phyloP scores from a whole-genome alignment of 2,888 invertebrate species.

The Metellina segmentata region DNA sequence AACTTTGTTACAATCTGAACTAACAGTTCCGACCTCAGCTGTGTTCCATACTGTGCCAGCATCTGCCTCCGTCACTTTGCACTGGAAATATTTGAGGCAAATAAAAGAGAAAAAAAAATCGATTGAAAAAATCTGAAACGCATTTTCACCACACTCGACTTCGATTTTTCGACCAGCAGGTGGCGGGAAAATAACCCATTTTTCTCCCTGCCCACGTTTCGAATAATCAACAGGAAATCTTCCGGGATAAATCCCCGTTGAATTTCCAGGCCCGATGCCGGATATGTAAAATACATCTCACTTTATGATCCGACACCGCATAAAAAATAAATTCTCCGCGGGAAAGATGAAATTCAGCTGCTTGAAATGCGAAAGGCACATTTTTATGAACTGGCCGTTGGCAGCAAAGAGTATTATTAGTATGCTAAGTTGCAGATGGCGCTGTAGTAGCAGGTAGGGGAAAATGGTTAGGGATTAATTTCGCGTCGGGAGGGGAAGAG shows the following conservation, averaged over 20 bases:
- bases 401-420: slow-evolving; percentile 44
- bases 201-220: neutral
- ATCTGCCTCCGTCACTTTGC: neutral
- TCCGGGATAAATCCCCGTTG: too few species aligned
- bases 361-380: neutral
- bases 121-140: neutral
- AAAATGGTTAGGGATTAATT: slow-evolving; percentile 57
- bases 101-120: neutral
- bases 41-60: neutral
- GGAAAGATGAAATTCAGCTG: neutral
- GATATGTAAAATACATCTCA: slow-evolving; percentile 34
- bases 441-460: neutral
- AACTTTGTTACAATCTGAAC: too few species aligned
- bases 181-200: neutral
- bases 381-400: slow-evolving; percentile 47
- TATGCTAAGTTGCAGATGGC: slow-evolving; percentile 59
- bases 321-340: neutral
- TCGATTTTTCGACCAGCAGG: neutral
- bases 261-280: neutral
- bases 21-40: too few species aligned
- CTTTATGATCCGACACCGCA: slow-evolving; percentile 3
- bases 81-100: neutral
- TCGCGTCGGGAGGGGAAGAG: slow-evolving; percentile 16
- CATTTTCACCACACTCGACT: neutral
- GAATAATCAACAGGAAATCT: neutral